These are phyloP conservation scores for Seriola quinqueradiata DNA, from an alignment of 2,113 vertebrate genomes.

Conservation along the genomic window DNA sequence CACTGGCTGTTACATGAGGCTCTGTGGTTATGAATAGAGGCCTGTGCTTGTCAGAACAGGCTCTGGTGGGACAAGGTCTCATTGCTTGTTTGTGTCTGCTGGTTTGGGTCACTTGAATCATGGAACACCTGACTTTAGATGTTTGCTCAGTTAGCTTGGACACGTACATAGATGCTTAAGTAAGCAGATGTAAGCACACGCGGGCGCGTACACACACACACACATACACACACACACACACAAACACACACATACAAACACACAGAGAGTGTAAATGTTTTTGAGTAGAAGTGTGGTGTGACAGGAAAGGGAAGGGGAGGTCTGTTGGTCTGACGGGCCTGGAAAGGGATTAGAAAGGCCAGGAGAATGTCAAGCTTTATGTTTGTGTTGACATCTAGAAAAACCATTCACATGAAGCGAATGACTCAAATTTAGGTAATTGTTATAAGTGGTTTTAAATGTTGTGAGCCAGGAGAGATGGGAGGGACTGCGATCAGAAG, in stretches of 20 bases:
- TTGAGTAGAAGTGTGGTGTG: slow-evolving; percentile 41
- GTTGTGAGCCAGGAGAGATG: not conserved
- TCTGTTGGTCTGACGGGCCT: slow-evolving; percentile 51
- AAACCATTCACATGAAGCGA: slow-evolving; percentile 20
- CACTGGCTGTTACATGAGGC: slow-evolving; percentile 38
- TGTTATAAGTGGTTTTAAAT: not conserved
- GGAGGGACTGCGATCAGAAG: not conserved
- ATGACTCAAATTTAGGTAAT: not conserved
- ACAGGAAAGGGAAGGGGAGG: slow-evolving; percentile 79
- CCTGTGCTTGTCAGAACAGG: slow-evolving; percentile 32
- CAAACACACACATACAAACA: slow-evolving; percentile 5
- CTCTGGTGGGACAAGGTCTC: not conserved
- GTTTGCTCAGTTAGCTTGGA: slow-evolving; percentile 52
- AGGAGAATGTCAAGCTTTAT: slow-evolving; percentile 78
- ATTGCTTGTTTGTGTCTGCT: slow-evolving; percentile 38
- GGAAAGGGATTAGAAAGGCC: slow-evolving; percentile 73
- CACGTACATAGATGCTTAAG: slow-evolving; percentile 19
- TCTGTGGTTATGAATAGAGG: slow-evolving; percentile 57
- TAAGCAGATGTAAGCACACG: not conserved
- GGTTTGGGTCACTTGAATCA: slow-evolving; percentile 43
- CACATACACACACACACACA: slow-evolving; percentile 6
- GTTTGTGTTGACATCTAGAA: slow-evolving; percentile 43
- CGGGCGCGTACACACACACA: not conserved
- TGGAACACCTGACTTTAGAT: slow-evolving; percentile 41
- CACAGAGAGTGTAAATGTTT: slow-evolving; percentile 37